Conservation (phyloP, 2,888 invertebrate species). For the Cylloceria caligata region DNA sequence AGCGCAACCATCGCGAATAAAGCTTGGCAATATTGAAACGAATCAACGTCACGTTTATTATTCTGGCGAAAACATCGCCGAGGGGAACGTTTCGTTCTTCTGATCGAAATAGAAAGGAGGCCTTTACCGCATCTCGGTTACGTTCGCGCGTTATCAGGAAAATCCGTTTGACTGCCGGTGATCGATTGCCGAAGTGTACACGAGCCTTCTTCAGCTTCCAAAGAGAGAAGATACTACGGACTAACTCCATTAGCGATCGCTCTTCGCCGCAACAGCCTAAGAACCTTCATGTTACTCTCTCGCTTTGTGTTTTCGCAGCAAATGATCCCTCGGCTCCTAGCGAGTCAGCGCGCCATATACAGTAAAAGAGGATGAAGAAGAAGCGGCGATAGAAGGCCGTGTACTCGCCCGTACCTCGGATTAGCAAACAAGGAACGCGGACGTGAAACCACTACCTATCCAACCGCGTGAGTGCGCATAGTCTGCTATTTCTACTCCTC, state of each 20-base stretch:
- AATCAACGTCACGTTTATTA: conserved; percentile 77
- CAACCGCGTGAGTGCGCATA: conserved; percentile 75
- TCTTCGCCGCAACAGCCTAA: conserved; percentile 76
- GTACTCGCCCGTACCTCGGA: conserved; percentile 68
- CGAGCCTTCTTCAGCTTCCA: conserved; percentile 26
- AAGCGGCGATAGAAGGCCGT: not conserved
- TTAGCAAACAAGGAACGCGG: conserved; percentile 78
- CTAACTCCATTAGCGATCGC: conserved; percentile 81
- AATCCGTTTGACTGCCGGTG: conserved; percentile 73
- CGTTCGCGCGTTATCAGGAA: conserved; percentile 60
- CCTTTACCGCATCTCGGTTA: conserved; percentile 43
- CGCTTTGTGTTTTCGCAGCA: conserved; percentile 55
- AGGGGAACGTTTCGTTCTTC: conserved; percentile 53
- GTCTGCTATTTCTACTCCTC: conserved; percentile 25
- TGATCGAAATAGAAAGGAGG: conserved; percentile 41
- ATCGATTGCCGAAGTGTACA: conserved; percentile 77
- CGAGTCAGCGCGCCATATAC: not conserved
- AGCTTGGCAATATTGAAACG: conserved; percentile 22
- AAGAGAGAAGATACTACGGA: conserved; percentile 52
- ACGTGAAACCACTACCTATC: conserved; percentile 76
- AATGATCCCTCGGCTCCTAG: conserved; percentile 59
- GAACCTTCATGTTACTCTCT: conserved; percentile 5
- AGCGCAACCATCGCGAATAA: not conserved
- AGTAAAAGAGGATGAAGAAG: conserved; percentile 7
- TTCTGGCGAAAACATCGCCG: conserved; percentile 71